Base-by-base conservation (phyloP, 2,797 vertebrate genomes). In the Oryzias dopingdopingensis region DNA sequence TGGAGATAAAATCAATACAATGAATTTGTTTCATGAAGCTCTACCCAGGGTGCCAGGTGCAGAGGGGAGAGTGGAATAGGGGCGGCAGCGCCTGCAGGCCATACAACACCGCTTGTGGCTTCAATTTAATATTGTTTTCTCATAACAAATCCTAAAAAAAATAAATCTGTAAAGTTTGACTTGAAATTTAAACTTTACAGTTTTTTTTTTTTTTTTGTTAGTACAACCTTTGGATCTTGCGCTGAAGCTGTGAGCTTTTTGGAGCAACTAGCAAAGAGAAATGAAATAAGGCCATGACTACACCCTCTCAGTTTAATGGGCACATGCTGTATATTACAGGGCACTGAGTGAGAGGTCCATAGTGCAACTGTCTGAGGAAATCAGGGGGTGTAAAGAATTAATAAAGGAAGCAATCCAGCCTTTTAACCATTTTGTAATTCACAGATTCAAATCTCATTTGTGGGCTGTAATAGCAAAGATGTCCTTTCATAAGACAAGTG, bases 391-490 rank as follows among this genome's bases (percentile, higher is more conserved):
- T 77, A 59, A 77, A 82, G 72, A 83, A 87, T 88, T 79, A 86
- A 90, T 88, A 82, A 83, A 80, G 57, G 57, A 64, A 58, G 59
- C 4, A 46, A 56, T 75, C 74, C 83, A 65, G 64, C 72, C 72
- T 71, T 86, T 85, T 78, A 84, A 80, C 78, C 75, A 76, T 78
- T 85, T 79, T 82, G 80, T 81, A 75, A 87, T 88, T 81, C 74
- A 46, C 75, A 80, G 78, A 90, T 91, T 80, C 77, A 78, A 83
- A 90, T 87, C 86, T 89, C 80, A 89, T 89, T 89, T 88, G 82
- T 61, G 74, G 70, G 65, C 72, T 72, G 70, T 85, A 80, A 80
- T 78, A 83, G 77, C 53, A 69, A 55, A 77, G 72, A 81, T 80
- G 81, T 84, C 82, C 79, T 86, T 77, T 86, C 79, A 80, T 79